Evolutionary conservation across 2,888 invertebrate genomes (phyloP).

Genomic region (Tetragonisca angustula): DNA sequence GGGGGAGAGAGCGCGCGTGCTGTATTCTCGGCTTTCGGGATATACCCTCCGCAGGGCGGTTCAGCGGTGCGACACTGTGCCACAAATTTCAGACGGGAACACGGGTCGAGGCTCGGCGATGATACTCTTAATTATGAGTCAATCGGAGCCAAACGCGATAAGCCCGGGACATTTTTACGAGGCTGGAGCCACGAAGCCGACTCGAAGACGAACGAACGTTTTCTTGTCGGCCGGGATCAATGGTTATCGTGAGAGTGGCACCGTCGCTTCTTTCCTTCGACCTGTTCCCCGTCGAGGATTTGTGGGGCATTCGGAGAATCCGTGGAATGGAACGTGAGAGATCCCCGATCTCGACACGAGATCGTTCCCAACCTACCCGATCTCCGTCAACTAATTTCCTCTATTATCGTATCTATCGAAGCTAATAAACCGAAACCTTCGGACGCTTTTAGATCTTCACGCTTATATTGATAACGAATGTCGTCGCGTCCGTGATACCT

Average conservation of each 20-base stretch:
- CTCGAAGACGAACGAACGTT: not conserved
- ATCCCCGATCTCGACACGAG: not conserved
- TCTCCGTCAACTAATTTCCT: conserved; percentile 5
- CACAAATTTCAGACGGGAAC: conserved; percentile 2
- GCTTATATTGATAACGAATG: not conserved
- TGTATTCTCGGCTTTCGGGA: conserved; percentile 11
- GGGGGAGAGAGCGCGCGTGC: not conserved
- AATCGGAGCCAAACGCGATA: conserved; percentile 21
- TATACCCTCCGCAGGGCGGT: conserved; percentile 16
- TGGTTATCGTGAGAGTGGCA: not conserved
- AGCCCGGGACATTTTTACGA: conserved; percentile 25
- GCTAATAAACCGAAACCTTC: not conserved
- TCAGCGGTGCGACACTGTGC: conserved; percentile 10
- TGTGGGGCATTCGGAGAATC: conserved; percentile 12
- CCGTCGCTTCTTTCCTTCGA: not conserved
- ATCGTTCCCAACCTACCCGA: not conserved
- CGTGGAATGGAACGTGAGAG: conserved; percentile 10
- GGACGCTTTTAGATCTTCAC: not conserved
- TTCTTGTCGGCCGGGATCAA: not conserved
- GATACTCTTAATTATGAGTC: conserved; percentile 32
- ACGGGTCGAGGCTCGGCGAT: not conserved
- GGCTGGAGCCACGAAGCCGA: not conserved
- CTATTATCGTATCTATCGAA: not conserved
- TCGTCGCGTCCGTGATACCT: no score
- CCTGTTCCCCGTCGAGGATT: conserved; percentile 1